Evolutionary conservation across 1,140 invertebrate species (phyloP).

Genomic region (Tribolium madens): DNA sequence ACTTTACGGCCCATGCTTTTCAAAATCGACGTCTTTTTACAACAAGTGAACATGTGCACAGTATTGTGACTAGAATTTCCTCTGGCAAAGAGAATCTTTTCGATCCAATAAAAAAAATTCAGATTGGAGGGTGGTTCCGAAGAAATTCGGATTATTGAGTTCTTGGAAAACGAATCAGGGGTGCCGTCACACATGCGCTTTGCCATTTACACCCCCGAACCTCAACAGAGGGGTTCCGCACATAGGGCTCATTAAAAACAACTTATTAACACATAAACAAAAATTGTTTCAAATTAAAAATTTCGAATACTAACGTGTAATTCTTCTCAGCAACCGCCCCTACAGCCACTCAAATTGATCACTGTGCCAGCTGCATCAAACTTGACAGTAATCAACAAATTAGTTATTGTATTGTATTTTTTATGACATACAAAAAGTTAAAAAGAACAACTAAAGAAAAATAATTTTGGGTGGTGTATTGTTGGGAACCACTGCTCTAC

Average conservation of each 20-base stretch:
- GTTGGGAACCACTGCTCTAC: constrained; percentile 12
- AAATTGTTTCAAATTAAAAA: too few species aligned
- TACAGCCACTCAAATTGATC: too few species aligned
- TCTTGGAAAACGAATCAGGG: constrained; percentile 4
- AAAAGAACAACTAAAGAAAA: too few species aligned
- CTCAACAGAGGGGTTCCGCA: not conserved
- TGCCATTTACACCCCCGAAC: not conserved
- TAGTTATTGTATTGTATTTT: too few species aligned
- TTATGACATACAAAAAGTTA: too few species aligned
- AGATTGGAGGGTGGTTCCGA: constrained; percentile 4
- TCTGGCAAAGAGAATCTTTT: not conserved
- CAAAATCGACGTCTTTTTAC: constrained; percentile 1
- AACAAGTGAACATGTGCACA: constrained; percentile 7
- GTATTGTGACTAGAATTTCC: not conserved
- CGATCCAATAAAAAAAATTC: not conserved
- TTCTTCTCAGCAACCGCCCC: too few species aligned
- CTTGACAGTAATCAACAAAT: too few species aligned
- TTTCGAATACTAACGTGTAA: too few species aligned
- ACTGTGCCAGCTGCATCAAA: too few species aligned
- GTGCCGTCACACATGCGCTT: not conserved
- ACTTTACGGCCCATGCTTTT: constrained; percentile 7
- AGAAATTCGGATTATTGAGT: constrained; percentile 17
- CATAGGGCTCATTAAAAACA: not conserved
- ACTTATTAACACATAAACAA: not conserved
- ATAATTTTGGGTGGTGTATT: not conserved